Conservation (phyloP, 1,140 invertebrate species). For the Parapsyche elsis region DNA sequence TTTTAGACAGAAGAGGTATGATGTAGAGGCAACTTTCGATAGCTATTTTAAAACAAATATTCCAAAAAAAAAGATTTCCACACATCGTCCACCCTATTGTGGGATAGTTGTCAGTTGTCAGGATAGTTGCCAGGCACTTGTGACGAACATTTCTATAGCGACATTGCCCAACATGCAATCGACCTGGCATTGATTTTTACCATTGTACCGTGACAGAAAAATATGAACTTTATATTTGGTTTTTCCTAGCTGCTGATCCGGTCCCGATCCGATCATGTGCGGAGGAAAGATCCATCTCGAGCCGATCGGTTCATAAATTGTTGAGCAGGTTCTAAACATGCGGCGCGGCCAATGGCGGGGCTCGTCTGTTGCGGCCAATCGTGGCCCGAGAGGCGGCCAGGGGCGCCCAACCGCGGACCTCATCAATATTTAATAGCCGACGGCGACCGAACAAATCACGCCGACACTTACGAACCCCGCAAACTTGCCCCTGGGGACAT, state of each 20-base stretch:
- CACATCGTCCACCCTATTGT: too few species aligned
- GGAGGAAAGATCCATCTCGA: slow-evolving; percentile 37
- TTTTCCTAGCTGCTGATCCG: neutral
- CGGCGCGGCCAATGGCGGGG: slow-evolving; percentile 33
- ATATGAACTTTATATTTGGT: too few species aligned
- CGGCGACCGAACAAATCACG: slow-evolving; percentile 37
- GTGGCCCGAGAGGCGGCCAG: slow-evolving; percentile 5
- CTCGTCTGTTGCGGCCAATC: slow-evolving; percentile 29
- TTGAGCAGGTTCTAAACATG: slow-evolving; percentile 44
- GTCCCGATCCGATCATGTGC: neutral
- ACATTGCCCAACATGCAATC: too few species aligned
- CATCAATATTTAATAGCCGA: slow-evolving; percentile 39
- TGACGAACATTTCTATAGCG: too few species aligned
- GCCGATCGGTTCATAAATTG: slow-evolving; percentile 47
- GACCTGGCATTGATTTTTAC: too few species aligned
- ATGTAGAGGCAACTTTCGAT: too few species aligned
- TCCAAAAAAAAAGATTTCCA: too few species aligned
- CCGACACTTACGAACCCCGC: slow-evolving; percentile 16
- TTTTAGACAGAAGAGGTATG: too few species aligned
- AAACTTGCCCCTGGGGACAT: slow-evolving; percentile 13
- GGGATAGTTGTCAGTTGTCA: too few species aligned
- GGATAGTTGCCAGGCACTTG: too few species aligned
- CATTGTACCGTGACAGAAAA: too few species aligned
- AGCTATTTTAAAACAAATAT: too few species aligned
- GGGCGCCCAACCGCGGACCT: slow-evolving; percentile 12